Evolutionary conservation across 2,113 vertebrate species (phyloP).

Genomic region (Sciurus niger): DNA sequence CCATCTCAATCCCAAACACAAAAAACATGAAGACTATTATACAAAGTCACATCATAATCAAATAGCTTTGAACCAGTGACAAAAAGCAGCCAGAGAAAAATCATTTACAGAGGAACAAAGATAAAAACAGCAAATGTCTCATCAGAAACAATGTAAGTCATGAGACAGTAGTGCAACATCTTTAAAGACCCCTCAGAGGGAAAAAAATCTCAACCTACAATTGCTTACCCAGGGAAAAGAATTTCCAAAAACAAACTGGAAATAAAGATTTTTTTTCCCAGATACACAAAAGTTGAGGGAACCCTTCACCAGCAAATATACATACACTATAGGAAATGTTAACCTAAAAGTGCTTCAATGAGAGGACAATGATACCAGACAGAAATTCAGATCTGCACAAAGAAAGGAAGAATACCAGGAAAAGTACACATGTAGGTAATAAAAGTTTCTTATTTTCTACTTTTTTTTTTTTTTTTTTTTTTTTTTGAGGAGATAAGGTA

Average conservation of each 20-base stretch:
- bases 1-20: neutral
- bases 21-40: neutral
- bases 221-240: neutral
- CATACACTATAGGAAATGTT: neutral
- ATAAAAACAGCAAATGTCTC: neutral
- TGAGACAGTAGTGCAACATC: neutral
- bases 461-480: neutral
- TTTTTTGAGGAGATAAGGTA: neutral
- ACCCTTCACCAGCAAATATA: neutral
- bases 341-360: neutral
- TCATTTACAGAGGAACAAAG: neutral
- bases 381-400: neutral
- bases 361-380: neutral
- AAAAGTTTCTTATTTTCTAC: neutral
- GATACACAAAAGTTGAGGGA: neutral
- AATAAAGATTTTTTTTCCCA: neutral
- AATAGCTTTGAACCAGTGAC: neutral
- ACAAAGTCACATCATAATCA: neutral
- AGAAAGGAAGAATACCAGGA: neutral
- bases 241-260: neutral
- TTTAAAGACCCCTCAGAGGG: neutral
- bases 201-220: neutral
- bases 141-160: neutral
- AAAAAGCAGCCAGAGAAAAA: neutral
- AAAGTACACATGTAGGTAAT: neutral